Percentiles rank a stretch among this genome's conserved stretches.
phyloP scores from a whole-genome alignment of 2,113 vertebrate genomes.

The Aptenodytes forsteri region DNA sequence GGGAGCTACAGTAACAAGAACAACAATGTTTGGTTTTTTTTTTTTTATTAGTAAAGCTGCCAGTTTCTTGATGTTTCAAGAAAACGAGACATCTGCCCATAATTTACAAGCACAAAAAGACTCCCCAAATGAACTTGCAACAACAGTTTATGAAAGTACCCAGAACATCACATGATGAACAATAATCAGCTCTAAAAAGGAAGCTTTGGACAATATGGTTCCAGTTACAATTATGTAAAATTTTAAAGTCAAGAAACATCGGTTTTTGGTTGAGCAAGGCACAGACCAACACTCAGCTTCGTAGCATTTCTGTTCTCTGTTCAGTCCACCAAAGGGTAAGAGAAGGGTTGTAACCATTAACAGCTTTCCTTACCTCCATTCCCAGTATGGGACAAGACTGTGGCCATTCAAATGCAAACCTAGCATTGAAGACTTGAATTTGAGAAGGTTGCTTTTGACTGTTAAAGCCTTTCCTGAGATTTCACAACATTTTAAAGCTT shows the following conservation, averaged over 20 bases:
- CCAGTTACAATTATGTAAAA: background rate
- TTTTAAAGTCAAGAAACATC: background rate
- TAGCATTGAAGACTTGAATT: background rate
- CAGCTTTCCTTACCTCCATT: background rate
- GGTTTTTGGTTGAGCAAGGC: background rate
- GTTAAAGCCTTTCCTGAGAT: background rate
- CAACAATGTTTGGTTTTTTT: background rate
- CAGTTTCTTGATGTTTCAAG: conserved; percentile 9
- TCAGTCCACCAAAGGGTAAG: background rate
- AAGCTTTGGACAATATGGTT: background rate
- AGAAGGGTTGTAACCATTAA: background rate
- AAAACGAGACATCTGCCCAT: background rate
- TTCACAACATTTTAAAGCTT: background rate
- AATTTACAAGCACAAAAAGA: background rate
- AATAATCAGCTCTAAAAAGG: background rate
- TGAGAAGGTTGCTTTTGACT: background rate
- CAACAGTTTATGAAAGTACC: background rate
- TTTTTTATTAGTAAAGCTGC: background rate
- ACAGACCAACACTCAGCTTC: background rate
- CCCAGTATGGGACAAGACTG: background rate
- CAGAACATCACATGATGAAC: background rate
- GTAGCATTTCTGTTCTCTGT: background rate
- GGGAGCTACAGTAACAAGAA: background rate
- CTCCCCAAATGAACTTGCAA: background rate
- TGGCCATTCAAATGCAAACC: background rate